Base-by-base conservation (phyloP, 2,113 vertebrate genomes). In the Zosterops borbonicus region DNA sequence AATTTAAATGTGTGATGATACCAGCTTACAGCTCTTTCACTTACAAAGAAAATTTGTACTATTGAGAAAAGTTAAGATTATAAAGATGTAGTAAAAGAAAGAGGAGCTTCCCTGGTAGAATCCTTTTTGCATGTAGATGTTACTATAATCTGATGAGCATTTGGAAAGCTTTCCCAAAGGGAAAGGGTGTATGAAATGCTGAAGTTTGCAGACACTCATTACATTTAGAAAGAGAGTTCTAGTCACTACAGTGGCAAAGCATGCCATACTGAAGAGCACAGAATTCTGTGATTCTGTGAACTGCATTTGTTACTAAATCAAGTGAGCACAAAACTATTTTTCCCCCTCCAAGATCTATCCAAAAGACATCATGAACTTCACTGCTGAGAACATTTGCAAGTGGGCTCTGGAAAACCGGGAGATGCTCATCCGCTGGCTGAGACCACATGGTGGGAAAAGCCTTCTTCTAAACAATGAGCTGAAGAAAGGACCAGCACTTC, bases 361-460 rank as follows among this genome's bases (percentile, higher is more conserved):
- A 35, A 97, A 96, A 46, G 94, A 98, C 24, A 89, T 97, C 64
- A 96, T 98, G 91, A 99, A 99, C 98, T 99, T 98, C 93, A 99
- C 99, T 3, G 98, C 99, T 7, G 98, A 99, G 89, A 98, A 98
- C 88, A 98, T 99, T 71, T 99, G 98, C 55, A 98, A 97, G 84
- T 99, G 99, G 99, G 99, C 99, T 92, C 98, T 98, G 56, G 98
- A 99, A 79, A 98, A 99, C 91, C 94, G 89, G 8, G 98, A 99
- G 97, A 97, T 70, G 2, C 92, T 99, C 19, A 78, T 99, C 41
- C 98, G 96, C 23, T 99, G 99, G 99, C 97, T 99, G 91, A 98
- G 98, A 89, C 99, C 98, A 3, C 98, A 98, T 1, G 98, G 99
- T 33, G 98, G 98, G 41, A 99, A 99, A 98, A 99, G 99, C 82